Percentiles rank a stretch among this genome's conserved stretches.
Evolutionary conservation across 2,797 vertebrate genomes (phyloP).

Genomic region (Hippopotamyrus pictus): DNA sequence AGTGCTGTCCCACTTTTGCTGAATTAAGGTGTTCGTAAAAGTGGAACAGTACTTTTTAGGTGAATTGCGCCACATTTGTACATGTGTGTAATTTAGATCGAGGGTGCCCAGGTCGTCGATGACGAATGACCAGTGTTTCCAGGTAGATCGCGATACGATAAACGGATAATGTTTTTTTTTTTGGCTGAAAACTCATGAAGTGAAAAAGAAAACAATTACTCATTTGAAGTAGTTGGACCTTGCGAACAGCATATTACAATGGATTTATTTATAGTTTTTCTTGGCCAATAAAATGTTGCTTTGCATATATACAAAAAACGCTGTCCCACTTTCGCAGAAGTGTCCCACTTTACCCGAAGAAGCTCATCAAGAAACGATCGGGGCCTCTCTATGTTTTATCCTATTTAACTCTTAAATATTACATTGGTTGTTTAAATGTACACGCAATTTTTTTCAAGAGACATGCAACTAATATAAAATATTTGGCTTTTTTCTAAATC

Average conservation of each 20-base stretch:
- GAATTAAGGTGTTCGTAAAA: not conserved
- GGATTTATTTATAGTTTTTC: no score
- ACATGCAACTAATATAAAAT: not conserved
- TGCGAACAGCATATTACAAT: no score
- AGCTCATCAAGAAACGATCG: not conserved
- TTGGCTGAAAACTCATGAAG: not conserved
- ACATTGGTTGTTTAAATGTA: not conserved
- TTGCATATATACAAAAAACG: no score
- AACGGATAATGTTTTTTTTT: not conserved
- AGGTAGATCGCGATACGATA: not conserved
- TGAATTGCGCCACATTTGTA: not conserved
- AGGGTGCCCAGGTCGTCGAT: not conserved
- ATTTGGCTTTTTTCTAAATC: not conserved
- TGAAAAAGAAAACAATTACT: no score
- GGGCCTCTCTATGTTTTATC: not conserved
- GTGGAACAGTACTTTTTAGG: not conserved
- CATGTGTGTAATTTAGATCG: no score
- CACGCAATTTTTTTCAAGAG: not conserved
- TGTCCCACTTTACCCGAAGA: not conserved
- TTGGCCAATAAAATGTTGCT: no score
- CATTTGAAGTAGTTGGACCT: no score
- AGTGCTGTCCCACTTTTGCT: not conserved
- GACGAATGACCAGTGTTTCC: not conserved
- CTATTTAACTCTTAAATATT: not conserved
- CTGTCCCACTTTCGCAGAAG: not conserved